A percentile compares a stretch with the other conserved stretches of the same genome.
These are phyloP conservation scores for Heliothis virescens DNA, from an alignment of 1,140 invertebrate species.

Conservation along the genomic window DNA sequence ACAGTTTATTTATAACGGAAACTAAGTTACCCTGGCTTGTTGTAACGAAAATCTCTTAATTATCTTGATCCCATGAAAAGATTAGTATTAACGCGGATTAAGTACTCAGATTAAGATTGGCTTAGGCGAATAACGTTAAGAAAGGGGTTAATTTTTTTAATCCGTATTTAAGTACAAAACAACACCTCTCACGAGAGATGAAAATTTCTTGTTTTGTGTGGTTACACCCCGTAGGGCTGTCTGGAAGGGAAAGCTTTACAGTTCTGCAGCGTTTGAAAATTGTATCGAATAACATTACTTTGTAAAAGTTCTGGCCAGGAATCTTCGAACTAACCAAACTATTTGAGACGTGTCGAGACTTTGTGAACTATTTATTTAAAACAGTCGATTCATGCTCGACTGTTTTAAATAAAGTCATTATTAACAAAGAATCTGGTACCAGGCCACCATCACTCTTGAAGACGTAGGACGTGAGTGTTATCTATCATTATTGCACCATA, in stretches of 20 bases:
- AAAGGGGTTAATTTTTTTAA: neutral
- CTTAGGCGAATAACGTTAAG: constrained; percentile 6
- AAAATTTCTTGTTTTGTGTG: constrained; percentile 17
- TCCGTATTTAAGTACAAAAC: constrained; percentile 8
- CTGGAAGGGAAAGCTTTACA: neutral
- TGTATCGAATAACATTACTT: constrained; percentile 3
- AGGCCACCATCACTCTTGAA: neutral
- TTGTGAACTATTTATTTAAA: neutral
- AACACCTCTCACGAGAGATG: neutral
- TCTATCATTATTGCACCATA: neutral
- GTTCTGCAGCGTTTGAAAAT: neutral
- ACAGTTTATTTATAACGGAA: too few relatives aligned
- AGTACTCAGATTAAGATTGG: constrained; percentile 6
- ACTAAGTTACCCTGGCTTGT: too few relatives aligned
- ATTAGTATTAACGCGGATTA: neutral
- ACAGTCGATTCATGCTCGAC: too few relatives aligned
- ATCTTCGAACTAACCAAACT: neutral
- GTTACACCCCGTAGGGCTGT: neutral
- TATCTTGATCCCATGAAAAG: neutral
- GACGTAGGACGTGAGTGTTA: neutral
- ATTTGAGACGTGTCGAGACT: neutral
- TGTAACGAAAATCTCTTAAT: neutral
- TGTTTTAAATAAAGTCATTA: too few relatives aligned
- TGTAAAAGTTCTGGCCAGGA: neutral
- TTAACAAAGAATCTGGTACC: too few relatives aligned